These are phyloP conservation scores for Ianthella basta DNA, from an alignment of 37 sponge, comb jelly and placozoan genomes.

Conservation along the genomic window DNA sequence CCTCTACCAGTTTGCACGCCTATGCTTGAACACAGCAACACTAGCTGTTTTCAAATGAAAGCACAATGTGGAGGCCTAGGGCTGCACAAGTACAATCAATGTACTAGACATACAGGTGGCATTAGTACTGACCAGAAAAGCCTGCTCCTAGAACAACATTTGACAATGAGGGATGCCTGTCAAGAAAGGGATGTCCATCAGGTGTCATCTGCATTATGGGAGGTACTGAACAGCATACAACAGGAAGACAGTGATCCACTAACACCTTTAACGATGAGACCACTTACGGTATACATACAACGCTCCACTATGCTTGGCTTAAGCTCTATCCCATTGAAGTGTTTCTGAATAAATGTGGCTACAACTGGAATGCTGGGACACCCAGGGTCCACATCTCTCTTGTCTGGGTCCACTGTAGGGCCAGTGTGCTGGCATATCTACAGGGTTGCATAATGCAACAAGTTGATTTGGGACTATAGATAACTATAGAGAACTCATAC, in stretches of 20 bases:
- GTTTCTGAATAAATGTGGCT: constrained; percentile 1
- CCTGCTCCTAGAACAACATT: constrained; percentile 80
- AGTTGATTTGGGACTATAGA: too few species aligned
- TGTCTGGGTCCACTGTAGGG: constrained; percentile 23
- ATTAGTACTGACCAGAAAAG: constrained; percentile 62
- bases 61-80: too few species aligned
- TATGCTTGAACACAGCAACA: too few species aligned
- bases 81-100: background rate
- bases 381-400: constrained; percentile 6
- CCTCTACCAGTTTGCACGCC: too few species aligned
- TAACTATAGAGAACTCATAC: too few species aligned
- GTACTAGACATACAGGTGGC: background rate
- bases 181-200: constrained; percentile 59
- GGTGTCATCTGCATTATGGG: constrained; percentile 40
- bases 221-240: background rate
- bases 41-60: too few species aligned
- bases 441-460: too few species aligned
- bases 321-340: constrained; percentile 17
- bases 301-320: constrained; percentile 55
- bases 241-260: background rate
- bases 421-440: constrained; percentile 10
- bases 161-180: constrained; percentile 56
- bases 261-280: too few species aligned
- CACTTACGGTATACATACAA: constrained; percentile 70
- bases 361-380: background rate